Base-by-base conservation (phyloP, 2,113 vertebrate species). In the Festucalex cinctus region DNA sequence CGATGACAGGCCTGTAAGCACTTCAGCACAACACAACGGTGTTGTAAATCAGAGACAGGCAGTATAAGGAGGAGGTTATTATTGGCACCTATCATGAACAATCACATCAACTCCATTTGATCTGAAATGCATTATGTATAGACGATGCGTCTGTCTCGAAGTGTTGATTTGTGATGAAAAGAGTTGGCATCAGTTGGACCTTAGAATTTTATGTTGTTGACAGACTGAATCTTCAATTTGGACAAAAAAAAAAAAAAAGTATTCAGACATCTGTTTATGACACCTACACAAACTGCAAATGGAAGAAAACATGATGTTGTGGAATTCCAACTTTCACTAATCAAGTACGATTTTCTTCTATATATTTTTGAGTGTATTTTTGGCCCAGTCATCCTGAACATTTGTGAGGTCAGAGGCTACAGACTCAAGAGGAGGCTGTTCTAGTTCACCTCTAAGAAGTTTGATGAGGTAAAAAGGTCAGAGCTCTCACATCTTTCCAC, bases 61-160 rank as follows among this genome's bases (percentile, higher is more conserved):
- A 69, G 71, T 68, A 78, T 62, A 65, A 73, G 20, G 70, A 60
- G 59, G 80, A 73, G 71, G 77, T 82, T 64, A 79, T 82, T 69
- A 82, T 74, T 17, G 13, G 58, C 78, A 80, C 81, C 78, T 73
- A 59, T 82, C 74, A 73, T 63, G 44, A 71, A 67, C 68, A 77
- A 83, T 86, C 48, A 83, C 61, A 76, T 78, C 72, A 75, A 58
- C 67, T 74, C 58, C 65, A 14, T 72, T 67, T 75, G 68, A 75
- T 78, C 63, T 68, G 53, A 64, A 73, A 77, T 75, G 63, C 70
- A 68, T 73, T 80, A 72, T 17, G 56, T 22, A 49, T 8, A 70
- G 69, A 75, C 63, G 37, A 78, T 28, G 12, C 17, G 53, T 56
- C 6, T 16, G 10, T 56, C 24, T 28, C 24, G 22, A 56, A 56